phyloP scores from a whole-genome alignment of 2,113 vertebrate genomes.

The Panthera leo region DNA sequence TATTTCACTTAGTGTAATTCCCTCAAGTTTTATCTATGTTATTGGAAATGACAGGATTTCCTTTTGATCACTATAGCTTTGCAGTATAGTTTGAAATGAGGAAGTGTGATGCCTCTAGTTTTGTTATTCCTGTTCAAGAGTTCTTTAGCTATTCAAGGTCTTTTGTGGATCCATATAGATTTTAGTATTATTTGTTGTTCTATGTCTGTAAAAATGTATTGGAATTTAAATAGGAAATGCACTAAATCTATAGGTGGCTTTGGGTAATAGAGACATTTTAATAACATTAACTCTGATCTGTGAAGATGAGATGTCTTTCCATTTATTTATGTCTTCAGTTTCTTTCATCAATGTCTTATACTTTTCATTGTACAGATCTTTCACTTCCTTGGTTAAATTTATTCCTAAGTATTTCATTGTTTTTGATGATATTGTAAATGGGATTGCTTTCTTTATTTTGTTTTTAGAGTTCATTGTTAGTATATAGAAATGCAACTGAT shows the following conservation, averaged over 20 bases:
- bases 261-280: neutral
- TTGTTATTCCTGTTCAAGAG: neutral
- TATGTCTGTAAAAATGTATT: neutral
- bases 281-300: neutral
- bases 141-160: neutral
- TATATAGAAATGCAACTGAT: neutral
- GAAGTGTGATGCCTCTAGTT: neutral
- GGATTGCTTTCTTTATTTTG: neutral
- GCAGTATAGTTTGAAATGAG: neutral
- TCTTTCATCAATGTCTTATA: neutral
- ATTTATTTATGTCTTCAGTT: neutral
- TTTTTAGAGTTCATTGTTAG: neutral
- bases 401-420: neutral
- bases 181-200: neutral
- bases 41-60: neutral
- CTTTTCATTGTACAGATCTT: neutral
- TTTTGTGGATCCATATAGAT: neutral
- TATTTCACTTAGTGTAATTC: neutral
- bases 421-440: neutral
- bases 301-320: neutral
- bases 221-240: neutral
- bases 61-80: neutral
- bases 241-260: neutral
- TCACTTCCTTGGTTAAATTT: neutral
- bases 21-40: neutral